Base-by-base conservation (phyloP, 2,888 invertebrate genomes). In the Heliconius ethilla region DNA sequence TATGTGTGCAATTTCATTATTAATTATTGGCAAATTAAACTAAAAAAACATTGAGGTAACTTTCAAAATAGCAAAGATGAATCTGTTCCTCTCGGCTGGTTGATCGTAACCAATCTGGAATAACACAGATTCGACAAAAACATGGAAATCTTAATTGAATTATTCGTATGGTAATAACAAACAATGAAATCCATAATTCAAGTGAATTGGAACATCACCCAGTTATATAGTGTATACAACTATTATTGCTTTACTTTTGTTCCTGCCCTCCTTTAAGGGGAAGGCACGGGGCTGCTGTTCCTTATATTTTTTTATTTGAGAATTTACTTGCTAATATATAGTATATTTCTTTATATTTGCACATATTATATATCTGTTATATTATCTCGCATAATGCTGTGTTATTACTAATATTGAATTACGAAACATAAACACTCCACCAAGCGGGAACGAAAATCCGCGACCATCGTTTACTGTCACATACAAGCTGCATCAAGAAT, bases 151-250 rank as follows among this genome's bases (percentile, higher is more conserved):
- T 86, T 83, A 82, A 80, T 84, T 89, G 89, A 87, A 89, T 90
- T 86, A 89, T 89, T 89, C 89, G 89, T 89, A 82, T 80, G 81
- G 79, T 76, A 86, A 87, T 89, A 87, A 89, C 87, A 88, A 88
- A 29, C 29, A 59, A 72, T 55, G 22, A 59, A 72, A 72, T n/a
- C 7, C 9, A 72, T n/a, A 33, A 15, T n/a, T 29, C 6, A 29
- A 55, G 6, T 55, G 22, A 55, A 55, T 22, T 55, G 11, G 29
- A 51, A 33, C 22, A 13, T 72, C 11, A 72, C 4, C 22, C 3
- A 72, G 22, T 51, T 51, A 55, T 55, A 18, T 51, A 6, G 18
- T 51, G 0, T 51, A 51, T 51, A 51, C 51, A 18, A 51, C 6
- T 15, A 18, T 15, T 51, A 51, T 51, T 5, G 5, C 1, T 18